Base-by-base conservation (phyloP, 1,140 invertebrate genomes). In the Drosophila simulans region DNA sequence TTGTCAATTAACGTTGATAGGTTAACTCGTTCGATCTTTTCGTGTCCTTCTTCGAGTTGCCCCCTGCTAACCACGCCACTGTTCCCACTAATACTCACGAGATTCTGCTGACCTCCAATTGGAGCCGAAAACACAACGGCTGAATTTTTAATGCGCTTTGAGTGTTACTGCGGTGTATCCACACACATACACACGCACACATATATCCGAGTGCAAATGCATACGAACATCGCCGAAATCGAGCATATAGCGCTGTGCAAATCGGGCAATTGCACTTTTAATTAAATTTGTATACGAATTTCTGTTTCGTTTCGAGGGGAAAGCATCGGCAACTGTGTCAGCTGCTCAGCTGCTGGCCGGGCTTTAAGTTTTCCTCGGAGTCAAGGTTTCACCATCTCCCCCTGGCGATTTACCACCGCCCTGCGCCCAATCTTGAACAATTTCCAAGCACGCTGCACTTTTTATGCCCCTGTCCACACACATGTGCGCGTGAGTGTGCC, bases 61-160 rank as follows among this genome's bases (percentile, higher is more conserved):
- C 20, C 20, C 22, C 46, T 1, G 10, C 10, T 31, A 12, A 12
- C 66, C 10, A 42, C 57, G 58, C 69, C 71, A 34, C 40, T 74
- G 70, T 11, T 3, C 13, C 15, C 20, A 35, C 40, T 43, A 34
- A 51, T 40, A 22, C 40, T 12, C 35, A 34, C 2, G n/a, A 13
- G 31, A 35, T 59, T 46, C 62, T 20, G 42, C 57, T 77, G 81
- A 84, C 76, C 81, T 80, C 81, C 72, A 77, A 85, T 65, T 80
- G 77, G 52, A 85, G 31, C 64, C 64, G 37, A 76, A 70, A 78
- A 79, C 76, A 83, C 76, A 84, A 77, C 78, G 55, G 77, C 55
- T 85, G 77, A 60, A 85, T 85, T 85, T 84, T 80, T 63, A 84
- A 84, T 84, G 80, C 59, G 35, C 70, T 68, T 31, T 56, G 40